Conservation (phyloP, 2,797 vertebrate species). For the Sardinella longiceps region DNA sequence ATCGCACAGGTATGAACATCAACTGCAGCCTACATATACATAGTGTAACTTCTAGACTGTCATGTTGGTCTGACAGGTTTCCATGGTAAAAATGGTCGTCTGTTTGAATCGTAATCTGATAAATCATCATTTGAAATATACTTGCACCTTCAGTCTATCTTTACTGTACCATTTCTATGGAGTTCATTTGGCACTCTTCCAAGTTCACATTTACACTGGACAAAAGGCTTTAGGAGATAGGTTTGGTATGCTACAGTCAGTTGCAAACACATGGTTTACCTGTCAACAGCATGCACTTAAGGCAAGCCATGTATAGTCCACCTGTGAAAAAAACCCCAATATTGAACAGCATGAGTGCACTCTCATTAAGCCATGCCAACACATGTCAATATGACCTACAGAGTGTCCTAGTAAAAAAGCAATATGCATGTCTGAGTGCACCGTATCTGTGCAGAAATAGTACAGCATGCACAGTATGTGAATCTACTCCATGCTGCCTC, state of each 20-base stretch:
- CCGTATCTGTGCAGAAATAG: background rate
- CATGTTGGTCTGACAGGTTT: background rate
- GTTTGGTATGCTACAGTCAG: conserved; percentile 39
- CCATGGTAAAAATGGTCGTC: background rate
- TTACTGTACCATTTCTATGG: background rate
- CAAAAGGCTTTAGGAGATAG: conserved; percentile 59
- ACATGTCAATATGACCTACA: conserved; percentile 8
- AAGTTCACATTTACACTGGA: conserved; percentile 54
- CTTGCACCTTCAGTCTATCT: background rate
- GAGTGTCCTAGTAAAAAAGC: background rate
- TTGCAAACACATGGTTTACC: conserved; percentile 41
- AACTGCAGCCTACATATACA: too few species aligned
- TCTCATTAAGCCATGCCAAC: background rate
- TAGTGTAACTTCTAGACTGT: too few species aligned
- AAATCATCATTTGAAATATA: background rate
- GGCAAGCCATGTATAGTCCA: conserved; percentile 49
- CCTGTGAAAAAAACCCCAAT: conserved; percentile 37
- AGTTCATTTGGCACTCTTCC: conserved; percentile 40
- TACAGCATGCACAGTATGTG: background rate
- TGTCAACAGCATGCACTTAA: conserved; percentile 50
- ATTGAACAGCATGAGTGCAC: background rate
- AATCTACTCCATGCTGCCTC: background rate
- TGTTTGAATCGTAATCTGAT: background rate
- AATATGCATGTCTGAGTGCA: background rate
- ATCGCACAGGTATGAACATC: conserved; percentile 71